Percentiles rank a stretch among this genome's conserved stretches.
Conservation (phyloP, 2,888 invertebrate species). For the Phanerotoma sp. region DNA sequence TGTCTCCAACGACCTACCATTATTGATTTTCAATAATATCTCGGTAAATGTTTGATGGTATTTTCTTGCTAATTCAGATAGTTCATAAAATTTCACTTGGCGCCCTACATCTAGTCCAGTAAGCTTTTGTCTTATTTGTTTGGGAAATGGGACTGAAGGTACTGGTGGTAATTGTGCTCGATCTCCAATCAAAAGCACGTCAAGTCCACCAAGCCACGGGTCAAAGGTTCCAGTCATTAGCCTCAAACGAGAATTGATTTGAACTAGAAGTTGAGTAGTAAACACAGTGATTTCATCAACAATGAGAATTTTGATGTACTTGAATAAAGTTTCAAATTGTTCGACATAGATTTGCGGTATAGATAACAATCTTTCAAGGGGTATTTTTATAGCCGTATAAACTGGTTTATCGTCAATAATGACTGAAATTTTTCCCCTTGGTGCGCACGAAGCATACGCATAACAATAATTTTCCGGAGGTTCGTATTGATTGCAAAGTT, state of each 20-base stretch:
- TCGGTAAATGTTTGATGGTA: too few species aligned
- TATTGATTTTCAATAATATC: too few species aligned
- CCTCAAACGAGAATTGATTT: background rate
- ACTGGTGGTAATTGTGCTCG: background rate
- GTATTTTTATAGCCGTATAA: too few species aligned
- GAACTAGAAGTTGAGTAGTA: background rate
- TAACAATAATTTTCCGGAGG: constrained; percentile 46
- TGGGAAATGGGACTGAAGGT: background rate
- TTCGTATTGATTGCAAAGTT: constrained; percentile 51
- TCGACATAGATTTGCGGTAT: background rate
- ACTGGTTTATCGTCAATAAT: background rate
- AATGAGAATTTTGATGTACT: background rate
- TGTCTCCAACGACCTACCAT: too few species aligned
- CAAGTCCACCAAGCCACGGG: background rate
- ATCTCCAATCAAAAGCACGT: background rate
- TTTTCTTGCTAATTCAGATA: too few species aligned
- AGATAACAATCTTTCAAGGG: too few species aligned
- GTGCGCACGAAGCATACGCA: constrained; percentile 45
- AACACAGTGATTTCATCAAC: background rate
- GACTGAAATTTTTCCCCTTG: constrained; percentile 16
- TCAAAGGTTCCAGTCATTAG: background rate
- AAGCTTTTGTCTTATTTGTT: background rate
- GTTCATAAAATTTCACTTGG: background rate
- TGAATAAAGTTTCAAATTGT: background rate
- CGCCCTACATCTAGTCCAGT: background rate